A percentile compares a stretch with the other conserved stretches of the same genome.
These are phyloP conservation scores for Porites rus DNA, from an alignment of 92 coral and sea anemone species.

Conservation along the genomic window DNA sequence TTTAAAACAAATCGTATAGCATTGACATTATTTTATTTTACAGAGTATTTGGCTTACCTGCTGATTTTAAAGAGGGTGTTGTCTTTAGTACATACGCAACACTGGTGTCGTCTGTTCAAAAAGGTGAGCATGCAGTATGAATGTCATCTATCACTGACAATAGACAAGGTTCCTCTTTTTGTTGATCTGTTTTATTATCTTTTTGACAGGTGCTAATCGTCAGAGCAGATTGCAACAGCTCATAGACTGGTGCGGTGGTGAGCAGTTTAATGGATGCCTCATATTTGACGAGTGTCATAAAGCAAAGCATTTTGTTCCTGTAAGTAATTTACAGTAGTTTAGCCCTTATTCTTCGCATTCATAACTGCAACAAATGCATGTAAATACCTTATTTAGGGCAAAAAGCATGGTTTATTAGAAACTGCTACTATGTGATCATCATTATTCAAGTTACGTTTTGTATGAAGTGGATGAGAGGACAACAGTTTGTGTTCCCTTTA, in stretches of 20 bases:
- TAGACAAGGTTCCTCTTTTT: too few relatives aligned
- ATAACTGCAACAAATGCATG: background rate
- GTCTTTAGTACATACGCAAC: conserved; percentile 98
- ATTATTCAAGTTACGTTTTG: too few relatives aligned
- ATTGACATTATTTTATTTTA: background rate
- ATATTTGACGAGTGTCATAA: conserved; percentile 98
- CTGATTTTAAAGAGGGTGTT: conserved; percentile 95
- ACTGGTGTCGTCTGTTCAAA: conserved; percentile 92
- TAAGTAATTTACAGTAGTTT: conserved; percentile 46
- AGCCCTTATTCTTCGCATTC: background rate
- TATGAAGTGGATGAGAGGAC: too few relatives aligned
- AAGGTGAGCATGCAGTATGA: conserved; percentile 38
- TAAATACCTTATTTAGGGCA: too few relatives aligned
- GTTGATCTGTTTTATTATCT: too few relatives aligned
- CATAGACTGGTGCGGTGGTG: conserved; percentile 99
- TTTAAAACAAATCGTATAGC: too few relatives aligned
- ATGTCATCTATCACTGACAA: background rate
- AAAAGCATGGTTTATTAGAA: too few relatives aligned
- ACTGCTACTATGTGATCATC: too few relatives aligned
- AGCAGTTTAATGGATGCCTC: conserved; percentile 90
- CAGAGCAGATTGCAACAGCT: conserved; percentile 95
- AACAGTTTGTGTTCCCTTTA: too few relatives aligned
- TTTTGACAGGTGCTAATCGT: conserved; percentile 34
- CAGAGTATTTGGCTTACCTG: conserved; percentile 95
- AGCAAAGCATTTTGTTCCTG: conserved; percentile 98